These are phyloP conservation scores for Sussaba pulchella DNA, from an alignment of 2,888 invertebrate species.

Conservation along the genomic window DNA sequence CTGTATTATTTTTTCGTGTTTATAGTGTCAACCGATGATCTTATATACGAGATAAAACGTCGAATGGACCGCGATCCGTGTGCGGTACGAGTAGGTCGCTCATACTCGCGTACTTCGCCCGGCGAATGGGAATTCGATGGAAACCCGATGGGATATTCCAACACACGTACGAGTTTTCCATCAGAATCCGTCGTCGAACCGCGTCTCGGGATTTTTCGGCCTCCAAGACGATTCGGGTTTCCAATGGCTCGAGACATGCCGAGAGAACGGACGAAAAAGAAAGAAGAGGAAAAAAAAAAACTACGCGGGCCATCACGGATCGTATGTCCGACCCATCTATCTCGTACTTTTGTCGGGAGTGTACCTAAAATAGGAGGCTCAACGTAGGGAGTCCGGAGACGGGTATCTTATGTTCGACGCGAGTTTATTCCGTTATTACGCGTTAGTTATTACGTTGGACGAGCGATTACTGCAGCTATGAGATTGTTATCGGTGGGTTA, in stretches of 20 bases:
- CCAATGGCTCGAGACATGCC: conserved; percentile 19
- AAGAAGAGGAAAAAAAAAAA: conserved; percentile 21
- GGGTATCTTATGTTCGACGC: conserved; percentile 25
- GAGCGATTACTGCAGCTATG: conserved; percentile 1
- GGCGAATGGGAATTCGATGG: conserved; percentile 33
- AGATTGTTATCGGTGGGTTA: conserved; percentile 25
- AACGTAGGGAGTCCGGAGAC: background rate
- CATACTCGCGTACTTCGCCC: background rate
- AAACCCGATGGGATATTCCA: conserved; percentile 51
- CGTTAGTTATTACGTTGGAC: conserved; percentile 35
- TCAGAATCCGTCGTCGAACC: conserved; percentile 50
- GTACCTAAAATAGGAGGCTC: conserved; percentile 50
- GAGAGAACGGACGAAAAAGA: conserved; percentile 13
- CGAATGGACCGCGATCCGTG: background rate
- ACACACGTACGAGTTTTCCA: conserved; percentile 61
- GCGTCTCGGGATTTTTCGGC: conserved; percentile 42
- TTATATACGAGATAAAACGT: conserved; percentile 55
- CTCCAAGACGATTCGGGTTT: conserved; percentile 48
- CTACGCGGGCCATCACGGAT: conserved; percentile 14
- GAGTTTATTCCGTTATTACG: too few relatives aligned
- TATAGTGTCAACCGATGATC: conserved; percentile 55
- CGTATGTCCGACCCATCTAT: conserved; percentile 19
- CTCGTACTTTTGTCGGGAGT: conserved; percentile 38
- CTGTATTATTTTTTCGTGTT: conserved; percentile 35
- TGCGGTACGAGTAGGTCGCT: background rate